phyloP scores from a whole-genome alignment of 2,113 vertebrate species.

The Tragelaphus strepsiceros region DNA sequence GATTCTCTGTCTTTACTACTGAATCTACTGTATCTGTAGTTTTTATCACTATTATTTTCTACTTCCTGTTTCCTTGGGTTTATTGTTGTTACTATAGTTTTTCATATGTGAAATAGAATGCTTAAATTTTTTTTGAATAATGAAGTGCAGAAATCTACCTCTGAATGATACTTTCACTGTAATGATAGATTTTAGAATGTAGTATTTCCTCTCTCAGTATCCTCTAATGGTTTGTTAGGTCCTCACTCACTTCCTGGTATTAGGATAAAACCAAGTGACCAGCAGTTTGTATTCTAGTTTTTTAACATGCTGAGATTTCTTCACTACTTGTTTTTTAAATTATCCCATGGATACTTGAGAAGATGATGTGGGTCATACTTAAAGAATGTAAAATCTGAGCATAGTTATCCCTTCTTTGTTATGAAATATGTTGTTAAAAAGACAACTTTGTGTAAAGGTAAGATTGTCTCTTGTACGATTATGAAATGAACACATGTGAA shows the following conservation, averaged over 20 bases:
- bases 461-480: not conserved
- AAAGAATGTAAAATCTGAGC: not conserved
- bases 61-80: not conserved
- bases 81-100: not conserved
- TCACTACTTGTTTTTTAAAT: not conserved
- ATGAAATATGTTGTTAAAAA: not conserved
- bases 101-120: not conserved
- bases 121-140: not conserved
- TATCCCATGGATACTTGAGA: not conserved
- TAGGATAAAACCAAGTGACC: not conserved
- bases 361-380: not conserved
- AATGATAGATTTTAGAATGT: not conserved
- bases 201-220: rapidly evolving
- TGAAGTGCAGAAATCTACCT: not conserved
- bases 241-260: not conserved
- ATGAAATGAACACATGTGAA: not conserved
- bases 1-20: not conserved
- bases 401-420: not conserved
- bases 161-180: not conserved
- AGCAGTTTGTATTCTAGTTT: not conserved
- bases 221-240: too few species aligned
- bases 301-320: not conserved
- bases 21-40: not conserved
- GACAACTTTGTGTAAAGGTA: not conserved
- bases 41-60: not conserved